A percentile compares a stretch with the other conserved stretches of the same genome.
These are phyloP conservation scores for Aphodius sticticus DNA, from an alignment of 2,888 invertebrate species.

Conservation along the genomic window DNA sequence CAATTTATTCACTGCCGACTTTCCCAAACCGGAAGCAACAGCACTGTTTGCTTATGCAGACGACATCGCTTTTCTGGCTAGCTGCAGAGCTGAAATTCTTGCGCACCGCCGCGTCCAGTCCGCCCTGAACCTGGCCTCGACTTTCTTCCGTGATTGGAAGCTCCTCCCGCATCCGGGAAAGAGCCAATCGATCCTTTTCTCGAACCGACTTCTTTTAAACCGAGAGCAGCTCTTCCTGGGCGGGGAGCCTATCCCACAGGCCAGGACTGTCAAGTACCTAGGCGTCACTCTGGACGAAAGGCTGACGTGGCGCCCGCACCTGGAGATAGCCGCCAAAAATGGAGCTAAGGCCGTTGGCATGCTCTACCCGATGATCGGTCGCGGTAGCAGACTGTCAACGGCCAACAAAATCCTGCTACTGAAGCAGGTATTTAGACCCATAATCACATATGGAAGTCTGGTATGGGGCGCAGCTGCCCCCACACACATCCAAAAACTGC, in stretches of 20 bases:
- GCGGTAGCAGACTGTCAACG: no score
- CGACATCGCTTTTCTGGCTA: slow-evolving; percentile 13
- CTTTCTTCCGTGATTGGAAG: not conserved
- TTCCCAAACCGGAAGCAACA: not conserved
- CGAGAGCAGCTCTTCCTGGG: not conserved
- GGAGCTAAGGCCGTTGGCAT: no score
- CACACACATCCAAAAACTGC: not conserved
- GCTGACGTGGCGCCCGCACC: not conserved
- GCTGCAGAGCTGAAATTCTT: not conserved
- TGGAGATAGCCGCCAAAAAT: not conserved
- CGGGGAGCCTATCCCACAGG: not conserved
- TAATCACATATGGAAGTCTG: not conserved
- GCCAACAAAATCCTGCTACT: not conserved
- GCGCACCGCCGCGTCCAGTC: not conserved
- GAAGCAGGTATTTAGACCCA: not conserved
- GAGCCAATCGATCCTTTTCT: not conserved
- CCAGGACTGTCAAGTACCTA: not conserved
- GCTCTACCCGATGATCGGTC: no score
- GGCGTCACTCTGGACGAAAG: not conserved
- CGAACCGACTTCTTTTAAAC: not conserved
- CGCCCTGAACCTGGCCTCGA: not conserved
- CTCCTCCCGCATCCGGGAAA: not conserved
- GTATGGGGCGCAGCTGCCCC: not conserved
- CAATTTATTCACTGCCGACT: slow-evolving; percentile 9
- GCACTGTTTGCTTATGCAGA: not conserved